Evolutionary conservation across 2,797 vertebrate genomes (phyloP).

Genomic region (Phyllotis vaccarum): DNA sequence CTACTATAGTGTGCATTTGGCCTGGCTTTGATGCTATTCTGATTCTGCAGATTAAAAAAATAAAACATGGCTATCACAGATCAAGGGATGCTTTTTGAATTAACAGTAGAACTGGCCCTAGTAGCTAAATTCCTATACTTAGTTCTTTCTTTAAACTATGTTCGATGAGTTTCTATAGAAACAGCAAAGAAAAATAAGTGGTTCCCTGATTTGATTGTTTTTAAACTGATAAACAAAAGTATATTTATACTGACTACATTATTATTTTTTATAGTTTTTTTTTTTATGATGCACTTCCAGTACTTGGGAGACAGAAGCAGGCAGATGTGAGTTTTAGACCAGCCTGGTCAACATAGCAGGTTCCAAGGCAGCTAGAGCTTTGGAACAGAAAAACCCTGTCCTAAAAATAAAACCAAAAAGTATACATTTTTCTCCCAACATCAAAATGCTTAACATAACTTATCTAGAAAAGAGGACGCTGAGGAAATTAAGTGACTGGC

Average conservation of each 20-base stretch:
- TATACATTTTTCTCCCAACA: neutral
- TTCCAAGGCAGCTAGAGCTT: neutral
- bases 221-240: slow-evolving; percentile 14
- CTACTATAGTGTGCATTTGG: neutral
- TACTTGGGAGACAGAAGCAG: neutral
- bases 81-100: neutral
- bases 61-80: neutral
- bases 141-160: neutral
- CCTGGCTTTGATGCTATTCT: neutral
- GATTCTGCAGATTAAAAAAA: neutral
- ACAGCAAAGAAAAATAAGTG: neutral
- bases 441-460: slow-evolving; percentile 15
- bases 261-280: neutral
- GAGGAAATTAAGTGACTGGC: neutral
- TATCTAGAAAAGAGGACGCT: slow-evolving; percentile 5
- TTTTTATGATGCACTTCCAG: slow-evolving; percentile 18
- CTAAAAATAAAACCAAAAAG: neutral
- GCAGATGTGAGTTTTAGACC: neutral
- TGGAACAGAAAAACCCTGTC: neutral
- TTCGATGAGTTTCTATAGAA: neutral
- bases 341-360: neutral
- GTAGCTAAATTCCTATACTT: neutral
- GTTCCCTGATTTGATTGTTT: neutral
- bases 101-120: neutral
- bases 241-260: neutral